A percentile compares a stretch with the other conserved stretches of the same genome.
phyloP scores from a whole-genome alignment of 2,888 invertebrate species.

The Julus scandinavius region DNA sequence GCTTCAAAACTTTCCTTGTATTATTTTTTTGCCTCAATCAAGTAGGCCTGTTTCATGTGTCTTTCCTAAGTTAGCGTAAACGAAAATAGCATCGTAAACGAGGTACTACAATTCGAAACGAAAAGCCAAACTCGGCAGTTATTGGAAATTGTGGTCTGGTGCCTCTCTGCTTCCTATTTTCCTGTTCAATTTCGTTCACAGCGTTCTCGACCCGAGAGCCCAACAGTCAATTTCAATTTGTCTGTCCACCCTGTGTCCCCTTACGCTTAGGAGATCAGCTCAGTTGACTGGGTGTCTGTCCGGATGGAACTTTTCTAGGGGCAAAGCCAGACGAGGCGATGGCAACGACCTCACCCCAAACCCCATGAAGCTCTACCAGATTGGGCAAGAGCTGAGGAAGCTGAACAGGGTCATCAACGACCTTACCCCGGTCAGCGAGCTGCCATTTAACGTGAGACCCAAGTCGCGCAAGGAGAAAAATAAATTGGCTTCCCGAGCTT shows the following conservation, averaged over 20 bases:
- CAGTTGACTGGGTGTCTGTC: slow-evolving; percentile 28
- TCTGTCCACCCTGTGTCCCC: slow-evolving; percentile 32
- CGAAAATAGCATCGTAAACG: slow-evolving; percentile 4
- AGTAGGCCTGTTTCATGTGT: neutral
- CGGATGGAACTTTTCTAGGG: slow-evolving; percentile 68
- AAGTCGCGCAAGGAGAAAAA: slow-evolving; percentile 98
- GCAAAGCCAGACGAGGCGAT: slow-evolving; percentile 94
- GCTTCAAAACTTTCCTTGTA: neutral
- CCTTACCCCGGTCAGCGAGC: slow-evolving; percentile 93
- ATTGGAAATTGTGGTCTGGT: slow-evolving; percentile 8
- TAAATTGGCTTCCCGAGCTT: slow-evolving; percentile 95
- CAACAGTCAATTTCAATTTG: slow-evolving; percentile 24
- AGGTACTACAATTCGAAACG: neutral
- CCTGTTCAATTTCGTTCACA: slow-evolving; percentile 20
- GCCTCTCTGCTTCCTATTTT: slow-evolving; percentile 35
- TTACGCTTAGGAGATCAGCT: slow-evolving; percentile 34
- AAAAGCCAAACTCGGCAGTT: neutral
- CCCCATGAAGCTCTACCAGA: slow-evolving; percentile 87
- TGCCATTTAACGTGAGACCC: slow-evolving; percentile 87
- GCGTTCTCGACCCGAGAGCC: neutral
- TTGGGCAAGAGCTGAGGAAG: slow-evolving; percentile 92
- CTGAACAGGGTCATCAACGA: slow-evolving; percentile 91
- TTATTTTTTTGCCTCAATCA: neutral
- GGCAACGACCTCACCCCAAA: slow-evolving; percentile 97
- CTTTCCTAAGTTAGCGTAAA: slow-evolving; percentile 9